Base-by-base conservation (phyloP, 2,797 vertebrate species). In the Sebastes kiyomatsui region DNA sequence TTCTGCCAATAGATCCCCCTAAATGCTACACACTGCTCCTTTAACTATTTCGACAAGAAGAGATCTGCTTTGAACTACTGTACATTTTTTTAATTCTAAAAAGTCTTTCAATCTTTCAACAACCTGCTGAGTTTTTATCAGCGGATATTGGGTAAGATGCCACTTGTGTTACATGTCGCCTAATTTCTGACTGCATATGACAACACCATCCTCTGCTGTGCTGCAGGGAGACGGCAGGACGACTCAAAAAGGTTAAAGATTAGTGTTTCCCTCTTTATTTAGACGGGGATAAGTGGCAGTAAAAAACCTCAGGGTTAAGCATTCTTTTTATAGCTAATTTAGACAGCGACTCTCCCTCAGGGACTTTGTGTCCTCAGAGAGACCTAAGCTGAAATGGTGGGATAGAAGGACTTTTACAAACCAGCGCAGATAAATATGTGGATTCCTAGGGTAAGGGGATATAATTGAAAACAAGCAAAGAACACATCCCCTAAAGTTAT, bases 281-380 rank as follows among this genome's bases (percentile, higher is more conserved):
- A 64, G 25, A 4, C 11, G n/a, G 10, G 14, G 42, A 62, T 38
- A 71, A 80, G 67, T 33, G 58, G 79, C 72, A 79, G 35, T 69
- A 58, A 71, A 71, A 46, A 75, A 55, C 11, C 18, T 35, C 20
- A 7, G 46, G 59, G 61, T 72, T 73, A 73, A 28, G 12, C 16
- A 23, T 52, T 54, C 32, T 62, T 28, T 84, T 64, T 35, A 74
- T 56, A 33, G 28, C 59, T 66, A 16, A 80, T 84, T 72, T 69
- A 77, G 58, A 77, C 56, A 56, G 62, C 0, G 7, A 67, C 8
- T 2, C 38, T 54, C 46, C 73, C 33, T 14, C 0, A 33, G 62
- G 79, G 54, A 16, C 32, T 7, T 5, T 60, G 62, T 64, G 75
- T 82, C 55, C 71, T 78, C 0, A 0, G 30, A 55, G 28, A 62